A percentile compares a stretch with the other conserved stretches of the same genome.
phyloP scores from a whole-genome alignment of 2,888 invertebrate species.

The Prosopocoilus inquinatus region DNA sequence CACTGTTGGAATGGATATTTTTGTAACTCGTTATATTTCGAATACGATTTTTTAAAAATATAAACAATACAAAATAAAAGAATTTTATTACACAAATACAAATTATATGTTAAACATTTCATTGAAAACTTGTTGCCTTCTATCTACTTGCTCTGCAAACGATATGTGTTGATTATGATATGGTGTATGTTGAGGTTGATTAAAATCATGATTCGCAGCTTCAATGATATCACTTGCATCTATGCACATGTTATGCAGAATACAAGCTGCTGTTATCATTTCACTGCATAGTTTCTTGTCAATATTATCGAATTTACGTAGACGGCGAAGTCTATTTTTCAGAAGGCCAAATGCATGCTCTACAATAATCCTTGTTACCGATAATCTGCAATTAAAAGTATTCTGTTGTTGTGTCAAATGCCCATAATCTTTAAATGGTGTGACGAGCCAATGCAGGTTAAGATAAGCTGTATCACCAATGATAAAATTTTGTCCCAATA shows the following conservation, averaged over 20 bases:
- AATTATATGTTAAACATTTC: conserved; percentile 10
- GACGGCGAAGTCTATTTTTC: neutral
- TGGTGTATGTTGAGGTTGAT: neutral
- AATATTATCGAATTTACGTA: no score
- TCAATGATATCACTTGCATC: conserved; percentile 9
- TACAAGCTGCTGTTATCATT: conserved; percentile 12
- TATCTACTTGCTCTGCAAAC: no score
- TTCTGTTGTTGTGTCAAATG: neutral
- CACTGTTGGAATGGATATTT: no score
- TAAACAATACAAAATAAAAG: conserved; percentile 12
- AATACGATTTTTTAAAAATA: conserved; percentile 4
- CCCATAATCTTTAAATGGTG: no score
- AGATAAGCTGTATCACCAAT: conserved; percentile 5
- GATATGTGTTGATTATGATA: no score
- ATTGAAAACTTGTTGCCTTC: no score
- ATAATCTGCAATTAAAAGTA: conserved; percentile 3
- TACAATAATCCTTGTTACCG: neutral
- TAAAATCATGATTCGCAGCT: neutral
- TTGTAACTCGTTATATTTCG: no score
- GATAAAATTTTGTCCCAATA: neutral
- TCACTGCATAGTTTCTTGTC: conserved; percentile 2
- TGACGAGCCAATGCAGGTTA: neutral
- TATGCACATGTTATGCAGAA: conserved; percentile 21
- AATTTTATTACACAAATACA: conserved; percentile 10
- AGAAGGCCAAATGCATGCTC: no score